These are phyloP conservation scores for Listronotus bonariensis DNA, from an alignment of 1,140 invertebrate species.

Conservation along the genomic window DNA sequence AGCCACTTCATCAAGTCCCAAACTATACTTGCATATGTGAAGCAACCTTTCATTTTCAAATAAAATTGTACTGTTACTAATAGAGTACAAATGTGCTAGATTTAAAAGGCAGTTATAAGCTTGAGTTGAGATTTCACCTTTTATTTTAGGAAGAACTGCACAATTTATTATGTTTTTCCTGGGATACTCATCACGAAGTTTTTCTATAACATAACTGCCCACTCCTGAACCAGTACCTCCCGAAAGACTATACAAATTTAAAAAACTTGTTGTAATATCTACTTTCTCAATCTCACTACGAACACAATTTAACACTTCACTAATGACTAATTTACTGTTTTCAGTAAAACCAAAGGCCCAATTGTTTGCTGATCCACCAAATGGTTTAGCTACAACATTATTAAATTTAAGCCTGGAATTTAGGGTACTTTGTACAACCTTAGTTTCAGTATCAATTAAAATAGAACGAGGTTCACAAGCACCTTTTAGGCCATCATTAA, in stretches of 20 bases:
- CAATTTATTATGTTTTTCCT: slow-evolving; percentile 61
- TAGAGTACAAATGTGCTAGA: slow-evolving; percentile 57
- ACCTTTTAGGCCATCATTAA: slow-evolving; percentile 51
- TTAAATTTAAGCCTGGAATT: slow-evolving; percentile 48
- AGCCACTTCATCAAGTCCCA: slow-evolving; percentile 51
- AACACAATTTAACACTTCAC: slow-evolving; percentile 59
- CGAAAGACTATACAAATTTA: slow-evolving; percentile 65
- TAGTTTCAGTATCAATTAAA: slow-evolving; percentile 61
- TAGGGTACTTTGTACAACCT: slow-evolving; percentile 54
- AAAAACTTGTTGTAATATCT: slow-evolving; percentile 60
- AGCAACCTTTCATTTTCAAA: slow-evolving; percentile 60
- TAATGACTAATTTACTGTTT: slow-evolving; percentile 58
- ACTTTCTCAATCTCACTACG: slow-evolving; percentile 62
- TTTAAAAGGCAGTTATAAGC: slow-evolving; percentile 62
- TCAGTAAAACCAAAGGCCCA: slow-evolving; percentile 61
- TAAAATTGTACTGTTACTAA: slow-evolving; percentile 55
- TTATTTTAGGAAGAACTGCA: slow-evolving; percentile 58
- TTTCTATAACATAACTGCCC: slow-evolving; percentile 63
- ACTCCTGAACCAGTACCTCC: slow-evolving; percentile 72
- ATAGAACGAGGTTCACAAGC: slow-evolving; percentile 56
- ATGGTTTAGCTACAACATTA: slow-evolving; percentile 55
- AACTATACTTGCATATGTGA: slow-evolving; percentile 51
- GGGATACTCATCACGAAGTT: slow-evolving; percentile 62
- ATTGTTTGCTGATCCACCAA: slow-evolving; percentile 62
- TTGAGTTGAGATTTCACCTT: slow-evolving; percentile 61